Evolutionary conservation across 2,888 invertebrate genomes (phyloP).

Genomic region (Andrena trimmerana): DNA sequence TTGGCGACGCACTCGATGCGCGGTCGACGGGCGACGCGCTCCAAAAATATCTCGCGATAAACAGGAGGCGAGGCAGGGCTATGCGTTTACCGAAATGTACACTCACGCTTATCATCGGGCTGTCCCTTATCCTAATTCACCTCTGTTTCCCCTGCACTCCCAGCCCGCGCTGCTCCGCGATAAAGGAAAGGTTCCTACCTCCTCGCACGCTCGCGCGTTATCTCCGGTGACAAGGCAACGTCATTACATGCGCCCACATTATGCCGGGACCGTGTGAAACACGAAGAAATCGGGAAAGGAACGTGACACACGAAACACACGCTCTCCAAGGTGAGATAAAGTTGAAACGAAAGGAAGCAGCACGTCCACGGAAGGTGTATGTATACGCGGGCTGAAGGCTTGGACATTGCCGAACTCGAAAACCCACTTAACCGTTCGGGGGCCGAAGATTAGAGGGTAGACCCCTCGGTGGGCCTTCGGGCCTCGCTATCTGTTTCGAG

Average conservation of each 20-base stretch:
- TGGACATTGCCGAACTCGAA: conserved; percentile 80
- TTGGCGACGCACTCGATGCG: not conserved
- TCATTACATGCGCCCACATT: conserved; percentile 56
- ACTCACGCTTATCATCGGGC: conserved; percentile 31
- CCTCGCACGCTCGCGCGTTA: conserved; percentile 17
- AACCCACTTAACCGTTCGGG: conserved; percentile 80
- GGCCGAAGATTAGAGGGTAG: conserved; percentile 81
- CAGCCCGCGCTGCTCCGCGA: conserved; percentile 27
- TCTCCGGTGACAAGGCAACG: conserved; percentile 53
- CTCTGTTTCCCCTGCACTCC: conserved; percentile 31
- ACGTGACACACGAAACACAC: conserved; percentile 30
- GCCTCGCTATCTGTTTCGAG: conserved; percentile 64
- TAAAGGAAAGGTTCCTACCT: conserved; percentile 30
- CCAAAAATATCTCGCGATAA: conserved; percentile 44
- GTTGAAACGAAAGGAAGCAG: conserved; percentile 50
- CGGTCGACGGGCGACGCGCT: not conserved
- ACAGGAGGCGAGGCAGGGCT: conserved; percentile 4
- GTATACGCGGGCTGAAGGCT: conserved; percentile 39
- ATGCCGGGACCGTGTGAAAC: conserved; percentile 51
- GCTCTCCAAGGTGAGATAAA: conserved; percentile 49
- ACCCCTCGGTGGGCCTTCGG: conserved; percentile 48
- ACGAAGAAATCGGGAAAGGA: conserved; percentile 54
- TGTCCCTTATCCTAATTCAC: conserved; percentile 56
- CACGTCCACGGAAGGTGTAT: conserved; percentile 44
- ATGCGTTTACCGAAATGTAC: conserved; percentile 27